Percentiles rank a stretch among this genome's conserved stretches.
Evolutionary conservation across 2,797 vertebrate genomes (phyloP).

Genomic region (Jordanella pulchra): DNA sequence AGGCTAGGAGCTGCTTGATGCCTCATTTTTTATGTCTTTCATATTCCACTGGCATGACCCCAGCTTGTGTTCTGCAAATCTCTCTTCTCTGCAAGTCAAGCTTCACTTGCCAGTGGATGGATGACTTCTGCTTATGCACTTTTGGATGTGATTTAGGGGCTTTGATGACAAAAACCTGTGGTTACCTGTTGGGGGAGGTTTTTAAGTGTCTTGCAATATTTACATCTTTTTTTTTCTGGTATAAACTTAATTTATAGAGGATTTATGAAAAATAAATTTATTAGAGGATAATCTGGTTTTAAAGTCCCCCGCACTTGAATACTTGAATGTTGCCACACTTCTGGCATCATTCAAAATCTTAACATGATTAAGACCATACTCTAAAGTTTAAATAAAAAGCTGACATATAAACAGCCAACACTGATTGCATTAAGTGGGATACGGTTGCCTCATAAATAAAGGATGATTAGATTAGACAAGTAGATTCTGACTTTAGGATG

Average conservation of each 20-base stretch:
- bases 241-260: background rate
- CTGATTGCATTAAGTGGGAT: background rate
- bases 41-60: constrained; percentile 51
- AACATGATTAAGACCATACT: background rate
- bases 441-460: background rate
- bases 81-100: constrained; percentile 10
- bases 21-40: constrained; percentile 46
- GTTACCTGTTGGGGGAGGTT: background rate
- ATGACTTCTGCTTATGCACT: constrained; percentile 40
- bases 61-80: constrained; percentile 47
- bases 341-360: background rate
- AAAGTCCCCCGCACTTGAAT: too few species aligned
- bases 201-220: background rate
- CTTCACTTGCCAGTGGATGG: constrained; percentile 39
- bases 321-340: background rate
- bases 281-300: background rate
- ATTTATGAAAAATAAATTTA: background rate
- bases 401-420: background rate
- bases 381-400: background rate
- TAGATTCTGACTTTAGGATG: background rate
- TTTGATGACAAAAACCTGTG: constrained; percentile 3
- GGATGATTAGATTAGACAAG: background rate
- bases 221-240: background rate
- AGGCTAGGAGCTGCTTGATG: constrained; percentile 41
- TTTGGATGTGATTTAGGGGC: background rate